A percentile compares a stretch with the other conserved stretches of the same genome.
These are phyloP conservation scores for Catostylus mosaicus DNA, from an alignment of 30 jellyfish, hydroid and myxozoan genomes.

Conservation along the genomic window DNA sequence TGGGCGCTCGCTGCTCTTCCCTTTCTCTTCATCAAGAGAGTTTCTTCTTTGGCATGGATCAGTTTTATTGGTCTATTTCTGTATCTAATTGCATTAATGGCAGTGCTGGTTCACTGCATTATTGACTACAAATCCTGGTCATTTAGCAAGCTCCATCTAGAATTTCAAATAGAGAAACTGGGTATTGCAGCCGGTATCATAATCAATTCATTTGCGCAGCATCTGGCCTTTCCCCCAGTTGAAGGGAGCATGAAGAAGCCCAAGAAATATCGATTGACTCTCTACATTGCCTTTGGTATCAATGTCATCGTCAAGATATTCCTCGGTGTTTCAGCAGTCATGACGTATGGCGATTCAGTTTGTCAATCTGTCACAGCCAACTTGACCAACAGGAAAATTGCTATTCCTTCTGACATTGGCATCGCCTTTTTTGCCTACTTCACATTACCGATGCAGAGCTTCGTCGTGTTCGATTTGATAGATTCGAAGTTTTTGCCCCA, in stretches of 20 bases:
- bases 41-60: slow-evolving; percentile 81
- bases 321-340: slow-evolving; percentile 71
- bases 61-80: slow-evolving; percentile 74
- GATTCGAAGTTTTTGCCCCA: slow-evolving; percentile 62
- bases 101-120: slow-evolving; percentile 49
- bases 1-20: slow-evolving; percentile 83
- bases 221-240: slow-evolving; percentile 75
- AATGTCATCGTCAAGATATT: slow-evolving; percentile 42
- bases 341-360: slow-evolving; percentile 48
- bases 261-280: slow-evolving; percentile 13
- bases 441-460: slow-evolving; percentile 76
- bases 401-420: slow-evolving; percentile 51
- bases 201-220: slow-evolving; percentile 75
- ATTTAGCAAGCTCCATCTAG: slow-evolving; percentile 29
- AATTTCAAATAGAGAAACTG: slow-evolving; percentile 22
- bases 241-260: slow-evolving; percentile 89
- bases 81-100: slow-evolving; percentile 41
- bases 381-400: slow-evolving; percentile 7
- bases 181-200: slow-evolving; percentile 83
- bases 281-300: slow-evolving; percentile 43
- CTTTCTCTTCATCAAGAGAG: slow-evolving; percentile 65
- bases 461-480: slow-evolving; percentile 76
- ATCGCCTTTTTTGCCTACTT: slow-evolving; percentile 74
- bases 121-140: slow-evolving; percentile 40
- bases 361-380: slow-evolving; percentile 70